These are phyloP conservation scores for Dicyrtomina minuta DNA, from an alignment of 2,888 invertebrate genomes.

Conservation along the genomic window DNA sequence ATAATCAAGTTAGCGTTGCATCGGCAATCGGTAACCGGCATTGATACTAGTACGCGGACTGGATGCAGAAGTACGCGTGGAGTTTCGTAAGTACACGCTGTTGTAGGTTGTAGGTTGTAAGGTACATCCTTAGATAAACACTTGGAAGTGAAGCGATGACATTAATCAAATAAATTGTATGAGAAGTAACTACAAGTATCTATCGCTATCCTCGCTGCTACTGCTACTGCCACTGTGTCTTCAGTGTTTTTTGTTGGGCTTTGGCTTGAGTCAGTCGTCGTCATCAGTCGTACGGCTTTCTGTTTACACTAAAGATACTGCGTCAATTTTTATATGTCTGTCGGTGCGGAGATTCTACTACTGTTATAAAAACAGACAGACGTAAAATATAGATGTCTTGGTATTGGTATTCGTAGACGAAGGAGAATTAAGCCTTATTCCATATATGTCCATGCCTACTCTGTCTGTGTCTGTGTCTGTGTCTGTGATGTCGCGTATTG, in stretches of 20 bases:
- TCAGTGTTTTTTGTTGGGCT: background rate
- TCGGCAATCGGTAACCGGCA: background rate
- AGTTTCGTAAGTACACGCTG: background rate
- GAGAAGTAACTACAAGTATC: too few species aligned
- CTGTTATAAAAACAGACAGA: too few species aligned
- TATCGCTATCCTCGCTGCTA: too few species aligned
- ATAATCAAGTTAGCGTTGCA: too few species aligned
- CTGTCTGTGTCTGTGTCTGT: too few species aligned
- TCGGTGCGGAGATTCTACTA: background rate
- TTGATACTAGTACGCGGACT: background rate
- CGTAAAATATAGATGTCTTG: too few species aligned
- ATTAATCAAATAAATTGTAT: conserved; percentile 24
- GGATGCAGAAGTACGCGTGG: background rate
- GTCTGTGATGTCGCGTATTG: too few species aligned
- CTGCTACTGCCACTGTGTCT: too few species aligned
- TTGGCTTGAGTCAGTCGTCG: background rate
- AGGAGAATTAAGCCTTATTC: too few species aligned
- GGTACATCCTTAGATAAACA: conserved; percentile 15
- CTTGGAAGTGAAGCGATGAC: conserved; percentile 16
- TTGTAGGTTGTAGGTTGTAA: too few species aligned
- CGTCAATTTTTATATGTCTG: background rate
- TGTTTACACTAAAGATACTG: background rate
- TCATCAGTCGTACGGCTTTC: background rate
- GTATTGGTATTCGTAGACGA: too few species aligned
- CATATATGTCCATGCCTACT: too few species aligned